Evolutionary conservation across 2,113 vertebrate species (phyloP), one percentile per base, ranked within the genome.

Genomic region (Sialia sialis): DNA sequence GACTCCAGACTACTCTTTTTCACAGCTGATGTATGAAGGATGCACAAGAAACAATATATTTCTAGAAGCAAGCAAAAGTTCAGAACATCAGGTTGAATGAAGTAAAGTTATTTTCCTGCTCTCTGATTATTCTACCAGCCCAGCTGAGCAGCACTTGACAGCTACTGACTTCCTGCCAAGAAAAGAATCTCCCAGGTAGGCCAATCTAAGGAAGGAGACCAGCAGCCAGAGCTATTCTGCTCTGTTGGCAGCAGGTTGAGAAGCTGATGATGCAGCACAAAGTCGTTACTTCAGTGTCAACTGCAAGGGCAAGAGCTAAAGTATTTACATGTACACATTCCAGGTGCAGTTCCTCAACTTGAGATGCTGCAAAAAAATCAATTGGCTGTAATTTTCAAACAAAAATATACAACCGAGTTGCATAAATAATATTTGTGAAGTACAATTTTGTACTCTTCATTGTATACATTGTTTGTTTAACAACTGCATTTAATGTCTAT

Each of bases 201-300:
- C 44, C 9, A 66, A 44, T 16, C 81, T 90, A 94, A 93, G 62
- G 49, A 43, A 55, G 10, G 46, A 72, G 59, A 23, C 27, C n/a
- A 72, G 67, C 63, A 84, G 29, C 43, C 64, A 52, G 27, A 51
- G 54, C 48, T 84, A 67, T 90, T 86, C 69, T 52, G 39, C 63
- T 84, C 81, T 88, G 70, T 1, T 96, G 93, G 80, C 96, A 95
- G 75, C 67, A 95, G 82, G 87, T 44, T 72, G 44, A 64, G 32
- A 9, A 34, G 52, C 29, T 78, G 87, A 76, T 43, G 62, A 84
- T 89, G 89, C 52, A 67, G 39, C 76, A 52, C 77, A 27, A 72
- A 87, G 43, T 70, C 43, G 20, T 63, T 68, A 21, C 56, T 92
- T 62, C 34, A 85, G 60, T 8, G 54, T 70, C 83, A 93, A 22